These are phyloP conservation scores for Pandemis heparana DNA, from an alignment of 2,888 invertebrate species.

Conservation along the genomic window DNA sequence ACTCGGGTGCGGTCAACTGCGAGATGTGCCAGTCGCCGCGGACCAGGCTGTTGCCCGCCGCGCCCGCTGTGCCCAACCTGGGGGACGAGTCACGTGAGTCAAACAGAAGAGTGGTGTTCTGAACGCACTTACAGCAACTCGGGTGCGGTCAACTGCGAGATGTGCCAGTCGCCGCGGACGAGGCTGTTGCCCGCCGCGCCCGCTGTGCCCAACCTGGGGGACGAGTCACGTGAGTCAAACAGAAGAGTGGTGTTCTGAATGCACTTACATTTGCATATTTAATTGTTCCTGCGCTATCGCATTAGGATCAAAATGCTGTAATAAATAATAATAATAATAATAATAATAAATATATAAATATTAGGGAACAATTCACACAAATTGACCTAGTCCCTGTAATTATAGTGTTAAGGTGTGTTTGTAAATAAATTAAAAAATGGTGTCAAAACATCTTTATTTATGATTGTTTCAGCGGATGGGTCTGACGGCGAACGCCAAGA, in stretches of 20 bases:
- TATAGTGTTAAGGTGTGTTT: no score
- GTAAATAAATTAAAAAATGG: no score
- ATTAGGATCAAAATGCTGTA: no score
- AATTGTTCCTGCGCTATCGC: no score
- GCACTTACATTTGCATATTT: no score
- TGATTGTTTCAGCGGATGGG: conserved; percentile 56
- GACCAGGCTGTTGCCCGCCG: conserved; percentile 65
- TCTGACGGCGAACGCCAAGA: conserved; percentile 86
- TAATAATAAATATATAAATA: no score
- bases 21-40: conserved; percentile 91
- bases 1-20: conserved; percentile 86
- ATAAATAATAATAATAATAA: no score
- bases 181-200: conserved; percentile 68
- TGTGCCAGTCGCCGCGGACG: conserved; percentile 88
- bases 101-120: conserved; percentile 88
- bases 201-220: conserved; percentile 60
- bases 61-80: conserved; percentile 60
- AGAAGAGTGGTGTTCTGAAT: conserved; percentile 91
- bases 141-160: conserved; percentile 87
- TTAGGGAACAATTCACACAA: no score
- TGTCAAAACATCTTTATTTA: neutral
- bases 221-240: conserved; percentile 64
- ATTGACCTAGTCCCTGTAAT: no score
- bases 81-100: conserved; percentile 70
- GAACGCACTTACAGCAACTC: conserved; percentile 93